A percentile compares a stretch with the other conserved stretches of the same genome.
phyloP scores from a whole-genome alignment of 2,888 invertebrate genomes.

The Rugalucina vietnamica region DNA sequence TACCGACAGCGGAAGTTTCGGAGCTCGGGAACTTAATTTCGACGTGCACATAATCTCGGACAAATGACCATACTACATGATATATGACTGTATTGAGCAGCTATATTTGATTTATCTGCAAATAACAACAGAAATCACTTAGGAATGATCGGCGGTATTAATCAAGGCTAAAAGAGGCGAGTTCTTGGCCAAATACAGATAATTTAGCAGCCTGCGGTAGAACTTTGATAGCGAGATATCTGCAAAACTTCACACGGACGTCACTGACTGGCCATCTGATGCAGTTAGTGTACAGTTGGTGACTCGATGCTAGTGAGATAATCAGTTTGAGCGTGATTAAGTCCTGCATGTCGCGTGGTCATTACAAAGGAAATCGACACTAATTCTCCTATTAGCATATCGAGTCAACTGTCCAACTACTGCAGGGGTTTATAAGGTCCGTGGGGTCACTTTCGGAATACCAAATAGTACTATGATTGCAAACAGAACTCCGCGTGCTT shows the following conservation, averaged over 20 bases:
- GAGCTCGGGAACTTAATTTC: background rate
- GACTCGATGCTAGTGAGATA: too few species aligned
- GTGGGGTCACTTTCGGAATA: too few species aligned
- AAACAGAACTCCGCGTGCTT: too few species aligned
- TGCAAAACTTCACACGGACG: too few species aligned
- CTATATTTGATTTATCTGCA: constrained; percentile 9
- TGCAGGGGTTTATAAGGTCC: too few species aligned
- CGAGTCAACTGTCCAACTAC: background rate
- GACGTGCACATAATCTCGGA: constrained; percentile 12
- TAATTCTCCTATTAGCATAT: constrained; percentile 1
- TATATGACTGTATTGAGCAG: background rate
- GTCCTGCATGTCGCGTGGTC: background rate
- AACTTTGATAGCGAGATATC: background rate
- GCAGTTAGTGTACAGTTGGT: background rate
- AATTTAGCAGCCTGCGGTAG: background rate
- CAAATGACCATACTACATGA: background rate
- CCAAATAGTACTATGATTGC: too few species aligned
- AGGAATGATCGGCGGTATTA: background rate
- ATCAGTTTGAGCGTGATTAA: background rate
- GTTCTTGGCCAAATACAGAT: background rate
- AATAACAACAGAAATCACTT: constrained; percentile 14
- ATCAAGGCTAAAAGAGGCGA: background rate
- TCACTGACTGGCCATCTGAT: background rate
- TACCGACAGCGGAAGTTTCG: background rate
- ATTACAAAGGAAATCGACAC: constrained; percentile 2